Percentiles rank a stretch among this genome's conserved stretches.
Conservation (phyloP, 1,140 invertebrate species). For the Sycobia sp. region DNA sequence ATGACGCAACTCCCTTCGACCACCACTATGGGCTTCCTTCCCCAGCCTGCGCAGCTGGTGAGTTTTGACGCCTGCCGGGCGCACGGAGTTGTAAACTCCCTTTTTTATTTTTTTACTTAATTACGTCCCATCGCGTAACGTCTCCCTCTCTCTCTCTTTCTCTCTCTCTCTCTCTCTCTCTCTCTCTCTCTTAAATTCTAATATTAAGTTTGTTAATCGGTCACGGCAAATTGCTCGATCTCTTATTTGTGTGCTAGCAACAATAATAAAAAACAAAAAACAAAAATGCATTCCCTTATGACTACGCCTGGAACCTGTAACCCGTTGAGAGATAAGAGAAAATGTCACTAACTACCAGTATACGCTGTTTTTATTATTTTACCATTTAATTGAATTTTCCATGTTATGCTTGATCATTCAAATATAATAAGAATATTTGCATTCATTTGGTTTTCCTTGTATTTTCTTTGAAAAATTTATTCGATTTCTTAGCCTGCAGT, state of each 20-base stretch:
- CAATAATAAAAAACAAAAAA: too few relatives aligned
- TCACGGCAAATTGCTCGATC: not conserved
- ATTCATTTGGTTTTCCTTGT: too few relatives aligned
- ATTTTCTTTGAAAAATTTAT: too few relatives aligned
- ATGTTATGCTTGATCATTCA: not conserved
- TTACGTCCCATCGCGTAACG: too few relatives aligned
- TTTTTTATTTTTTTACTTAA: conserved; percentile 6
- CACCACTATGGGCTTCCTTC: conserved; percentile 51
- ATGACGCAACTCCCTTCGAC: conserved; percentile 59
- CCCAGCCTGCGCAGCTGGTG: conserved; percentile 55
- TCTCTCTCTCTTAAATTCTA: too few relatives aligned
- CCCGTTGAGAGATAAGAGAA: not conserved
- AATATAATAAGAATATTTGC: conserved; percentile 2
- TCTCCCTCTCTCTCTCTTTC: too few relatives aligned
- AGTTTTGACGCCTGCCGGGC: conserved; percentile 46
- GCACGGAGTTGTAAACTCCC: not conserved
- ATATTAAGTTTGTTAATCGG: too few relatives aligned
- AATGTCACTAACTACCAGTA: conserved; percentile 28
- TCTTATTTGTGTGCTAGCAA: conserved; percentile 1
- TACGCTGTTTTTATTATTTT: too few relatives aligned
- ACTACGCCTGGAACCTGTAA: conserved; percentile 3
- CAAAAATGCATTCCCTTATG: not conserved
- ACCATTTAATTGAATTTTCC: not conserved
- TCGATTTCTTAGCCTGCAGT: too few relatives aligned
- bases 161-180: too few relatives aligned